Evolutionary conservation across 2,888 invertebrate genomes (phyloP).

Genomic region (Trissoscelio sp.): DNA sequence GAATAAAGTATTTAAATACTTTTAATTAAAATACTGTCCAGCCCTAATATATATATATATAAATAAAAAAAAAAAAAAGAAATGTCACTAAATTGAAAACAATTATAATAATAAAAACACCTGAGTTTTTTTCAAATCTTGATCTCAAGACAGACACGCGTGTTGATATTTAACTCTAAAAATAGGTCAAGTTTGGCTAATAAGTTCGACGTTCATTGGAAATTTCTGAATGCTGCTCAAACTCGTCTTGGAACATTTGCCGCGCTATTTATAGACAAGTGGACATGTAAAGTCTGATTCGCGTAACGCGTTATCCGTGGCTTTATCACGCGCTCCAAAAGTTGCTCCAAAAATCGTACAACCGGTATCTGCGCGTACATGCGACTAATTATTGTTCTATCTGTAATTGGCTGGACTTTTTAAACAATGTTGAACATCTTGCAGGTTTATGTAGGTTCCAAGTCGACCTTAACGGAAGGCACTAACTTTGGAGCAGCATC

Average conservation of each 20-base stretch:
- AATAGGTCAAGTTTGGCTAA: slow-evolving; percentile 72
- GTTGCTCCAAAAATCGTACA: slow-evolving; percentile 22
- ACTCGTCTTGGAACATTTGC: slow-evolving; percentile 62
- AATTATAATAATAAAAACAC: background rate
- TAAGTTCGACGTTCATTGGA: slow-evolving; percentile 64
- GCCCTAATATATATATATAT: too few relatives aligned
- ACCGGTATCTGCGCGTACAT: background rate
- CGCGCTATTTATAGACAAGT: slow-evolving; percentile 63
- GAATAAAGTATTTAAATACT: too few relatives aligned
- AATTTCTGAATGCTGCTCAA: slow-evolving; percentile 64
- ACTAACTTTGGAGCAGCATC: slow-evolving; percentile 78
- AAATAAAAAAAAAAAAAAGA: background rate
- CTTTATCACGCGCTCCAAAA: slow-evolving; percentile 43
- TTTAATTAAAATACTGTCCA: too few relatives aligned
- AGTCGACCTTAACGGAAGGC: slow-evolving; percentile 80
- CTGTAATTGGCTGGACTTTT: slow-evolving; percentile 31
- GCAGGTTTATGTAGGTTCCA: slow-evolving; percentile 82
- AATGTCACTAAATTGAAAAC: background rate
- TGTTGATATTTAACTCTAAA: slow-evolving; percentile 74
- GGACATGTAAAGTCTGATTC: slow-evolving; percentile 41
- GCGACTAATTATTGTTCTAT: slow-evolving; percentile 15
- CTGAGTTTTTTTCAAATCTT: slow-evolving; percentile 45
- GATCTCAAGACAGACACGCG: slow-evolving; percentile 30
- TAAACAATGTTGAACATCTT: slow-evolving; percentile 61
- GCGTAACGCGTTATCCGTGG: slow-evolving; percentile 26